Conservation (phyloP, 2,888 invertebrate genomes). For the Drosophila borborema region DNA sequence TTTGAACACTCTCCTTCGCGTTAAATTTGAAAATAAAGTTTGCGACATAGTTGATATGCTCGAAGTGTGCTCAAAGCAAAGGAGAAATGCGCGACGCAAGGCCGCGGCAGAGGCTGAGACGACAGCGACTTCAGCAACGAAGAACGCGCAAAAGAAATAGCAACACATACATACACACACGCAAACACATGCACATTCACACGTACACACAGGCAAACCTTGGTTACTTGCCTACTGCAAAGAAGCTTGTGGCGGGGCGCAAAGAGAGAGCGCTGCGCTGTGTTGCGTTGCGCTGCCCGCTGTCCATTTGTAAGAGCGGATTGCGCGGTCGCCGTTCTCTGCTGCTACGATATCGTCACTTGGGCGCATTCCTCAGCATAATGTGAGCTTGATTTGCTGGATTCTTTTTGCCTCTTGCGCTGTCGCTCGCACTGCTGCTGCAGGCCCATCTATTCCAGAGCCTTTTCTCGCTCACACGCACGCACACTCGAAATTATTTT, state of each 20-base stretch:
- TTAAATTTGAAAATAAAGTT: not conserved
- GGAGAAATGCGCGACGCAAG: slow-evolving; percentile 67
- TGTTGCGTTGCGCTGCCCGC: slow-evolving; percentile 54
- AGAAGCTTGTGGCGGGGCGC: not conserved
- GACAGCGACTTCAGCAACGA: slow-evolving; percentile 39
- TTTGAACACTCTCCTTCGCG: not conserved
- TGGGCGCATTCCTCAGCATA: slow-evolving; percentile 84
- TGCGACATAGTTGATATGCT: slow-evolving; percentile 35
- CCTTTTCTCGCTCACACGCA: slow-evolving; percentile 42
- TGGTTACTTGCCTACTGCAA: slow-evolving; percentile 31
- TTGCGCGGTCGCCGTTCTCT: slow-evolving; percentile 56
- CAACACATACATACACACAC: slow-evolving; percentile 31
- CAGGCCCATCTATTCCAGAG: slow-evolving; percentile 33
- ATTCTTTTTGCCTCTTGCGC: slow-evolving; percentile 74
- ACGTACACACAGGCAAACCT: slow-evolving; percentile 22
- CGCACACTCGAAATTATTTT: slow-evolving; percentile 73
- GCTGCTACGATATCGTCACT: slow-evolving; percentile 84
- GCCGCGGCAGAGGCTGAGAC: slow-evolving; percentile 53
- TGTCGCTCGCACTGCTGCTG: slow-evolving; percentile 29
- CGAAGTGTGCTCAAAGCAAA: slow-evolving; percentile 42
- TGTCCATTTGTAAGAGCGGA: slow-evolving; percentile 71
- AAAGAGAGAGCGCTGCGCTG: slow-evolving; percentile 2
- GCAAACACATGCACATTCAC: slow-evolving; percentile 27
- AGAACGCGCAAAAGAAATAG: slow-evolving; percentile 61
- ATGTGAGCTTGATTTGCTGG: slow-evolving; percentile 84